A percentile compares a stretch with the other conserved stretches of the same genome.
These are phyloP conservation scores for Lindbergichthys nudifrons DNA, from an alignment of 2,797 vertebrate species.

Conservation along the genomic window DNA sequence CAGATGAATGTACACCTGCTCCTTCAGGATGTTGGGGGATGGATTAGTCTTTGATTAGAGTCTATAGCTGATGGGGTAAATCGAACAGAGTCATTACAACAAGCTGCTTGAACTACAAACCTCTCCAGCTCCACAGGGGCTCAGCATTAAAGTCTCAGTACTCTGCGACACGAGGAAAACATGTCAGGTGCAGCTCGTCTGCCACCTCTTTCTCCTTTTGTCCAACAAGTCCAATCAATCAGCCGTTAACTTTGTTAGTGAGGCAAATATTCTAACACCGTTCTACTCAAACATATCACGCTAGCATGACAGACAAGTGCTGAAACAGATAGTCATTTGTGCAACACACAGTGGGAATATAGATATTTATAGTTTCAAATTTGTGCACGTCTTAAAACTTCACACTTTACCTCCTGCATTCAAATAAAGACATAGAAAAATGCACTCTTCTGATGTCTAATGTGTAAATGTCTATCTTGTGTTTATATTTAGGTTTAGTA, in stretches of 20 bases:
- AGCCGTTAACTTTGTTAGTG: slow-evolving; percentile 1
- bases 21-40: slow-evolving; percentile 61
- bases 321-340: background rate
- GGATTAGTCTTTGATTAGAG: slow-evolving; percentile 71
- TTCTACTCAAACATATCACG: background rate
- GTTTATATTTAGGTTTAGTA: too few relatives aligned
- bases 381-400: background rate
- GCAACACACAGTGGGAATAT: background rate
- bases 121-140: slow-evolving; percentile 28
- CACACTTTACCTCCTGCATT: background rate
- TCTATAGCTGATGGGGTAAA: slow-evolving; percentile 57
- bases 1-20: slow-evolving; percentile 70
- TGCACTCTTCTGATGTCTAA: too few relatives aligned
- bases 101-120: slow-evolving; percentile 53
- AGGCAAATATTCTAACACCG: background rate
- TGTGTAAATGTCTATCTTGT: too few relatives aligned
- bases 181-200: background rate
- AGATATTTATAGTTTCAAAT: too few relatives aligned
- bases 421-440: too few relatives aligned
- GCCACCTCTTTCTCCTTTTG: slow-evolving; percentile 3
- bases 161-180: slow-evolving; percentile 12
- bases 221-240: slow-evolving; percentile 5
- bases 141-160: slow-evolving; percentile 24
- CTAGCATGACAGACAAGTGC: background rate
- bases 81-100: slow-evolving; percentile 53